phyloP scores from a whole-genome alignment of 2,888 invertebrate genomes.

The Resseliella maxima region DNA sequence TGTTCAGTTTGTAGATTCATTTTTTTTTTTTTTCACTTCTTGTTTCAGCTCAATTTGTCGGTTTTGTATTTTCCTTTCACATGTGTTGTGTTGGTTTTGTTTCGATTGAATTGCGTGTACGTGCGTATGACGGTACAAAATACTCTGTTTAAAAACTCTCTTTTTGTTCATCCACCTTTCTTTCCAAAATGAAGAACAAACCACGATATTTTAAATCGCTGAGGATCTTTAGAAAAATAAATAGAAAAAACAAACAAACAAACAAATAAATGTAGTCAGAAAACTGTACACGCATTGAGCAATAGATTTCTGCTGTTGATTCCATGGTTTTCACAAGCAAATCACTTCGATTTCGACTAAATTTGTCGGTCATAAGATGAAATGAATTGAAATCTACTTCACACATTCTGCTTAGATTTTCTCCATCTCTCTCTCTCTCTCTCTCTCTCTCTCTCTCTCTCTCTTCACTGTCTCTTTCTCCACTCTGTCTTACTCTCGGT shows the following conservation, averaged over 20 bases:
- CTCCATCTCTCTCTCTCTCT: background rate
- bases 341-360: background rate
- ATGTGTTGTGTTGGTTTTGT: conserved; percentile 30
- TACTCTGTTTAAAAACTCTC: background rate
- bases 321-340: background rate
- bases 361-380: background rate
- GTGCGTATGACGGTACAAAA: conserved; percentile 27
- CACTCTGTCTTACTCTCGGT: no score
- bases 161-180: background rate
- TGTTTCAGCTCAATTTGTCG: conserved; percentile 28
- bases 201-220: background rate
- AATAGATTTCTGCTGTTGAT: conserved; percentile 1
- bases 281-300: background rate
- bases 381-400: background rate
- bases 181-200: background rate
- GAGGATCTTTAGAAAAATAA: background rate
- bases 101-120: conserved; percentile 46
- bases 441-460: background rate
- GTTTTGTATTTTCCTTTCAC: conserved; percentile 29
- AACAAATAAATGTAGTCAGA: no score
- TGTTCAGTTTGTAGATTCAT: background rate
- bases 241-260: no score
- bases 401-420: no score
- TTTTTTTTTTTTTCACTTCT: background rate
- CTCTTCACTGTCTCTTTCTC: no score